Evolutionary conservation across 2,113 vertebrate species (phyloP), one percentile per base, ranked within the genome.

Genomic region (Anarhynchus alexandrinus): DNA sequence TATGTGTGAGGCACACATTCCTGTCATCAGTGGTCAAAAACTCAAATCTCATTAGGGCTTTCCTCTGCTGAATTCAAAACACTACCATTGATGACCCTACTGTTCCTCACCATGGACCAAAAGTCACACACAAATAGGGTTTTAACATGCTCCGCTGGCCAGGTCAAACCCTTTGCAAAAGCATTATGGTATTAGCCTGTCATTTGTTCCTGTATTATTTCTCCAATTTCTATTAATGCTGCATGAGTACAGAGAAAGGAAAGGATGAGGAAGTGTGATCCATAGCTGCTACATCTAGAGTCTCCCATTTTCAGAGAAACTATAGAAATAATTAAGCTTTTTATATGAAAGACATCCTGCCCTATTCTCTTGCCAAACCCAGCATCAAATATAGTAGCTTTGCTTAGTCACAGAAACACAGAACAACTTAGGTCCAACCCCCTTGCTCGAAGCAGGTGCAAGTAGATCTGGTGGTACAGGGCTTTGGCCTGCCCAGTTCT

Each of bases 61-160:
- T 91, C 62, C 82, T 82, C 70, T 82, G 62, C 34, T 80, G 82
- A 87, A 86, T 95, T 90, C 62, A 92, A 94, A 94, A 52, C 54
- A 49, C 36, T 65, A 51, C 54, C 82, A 59, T 25, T 82, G 61
- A 67, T 84, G 66, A 82, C 40, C 66, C 71, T 25, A 65, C 47
- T 88, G 52, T 92, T 89, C 51, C 78, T 86, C 82, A 91, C 55
- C 64, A 93, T 67, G 61, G 73, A 67, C 74, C 85, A 85, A 30
- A 90, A 95, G 74, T 78, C 94, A 80, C 66, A 69, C 25, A 77
- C 71, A 92, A 81, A 91, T 4, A 49, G 38, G 69, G 47, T 59
- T 94, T 96, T 89, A 84, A 80, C 72, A 94, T 11, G 73, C 84
- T 69, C 52, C 89, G 47, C 61, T 94, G 84, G 72, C 65, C 55